These are phyloP conservation scores for Oscheius sp. DNA, from an alignment of 2,888 invertebrate genomes.

Conservation along the genomic window DNA sequence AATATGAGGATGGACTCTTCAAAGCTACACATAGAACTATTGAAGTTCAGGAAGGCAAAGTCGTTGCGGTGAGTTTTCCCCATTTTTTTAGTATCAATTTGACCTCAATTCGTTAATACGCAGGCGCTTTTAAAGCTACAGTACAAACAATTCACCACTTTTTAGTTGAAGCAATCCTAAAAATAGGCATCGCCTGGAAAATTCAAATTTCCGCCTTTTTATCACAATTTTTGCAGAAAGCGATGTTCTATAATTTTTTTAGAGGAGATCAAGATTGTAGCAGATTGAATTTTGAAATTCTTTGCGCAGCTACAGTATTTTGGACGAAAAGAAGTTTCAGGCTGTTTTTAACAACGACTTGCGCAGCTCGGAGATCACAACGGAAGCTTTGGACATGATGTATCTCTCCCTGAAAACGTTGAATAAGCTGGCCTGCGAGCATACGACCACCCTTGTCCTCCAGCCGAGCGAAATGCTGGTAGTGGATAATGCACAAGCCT, in stretches of 20 bases:
- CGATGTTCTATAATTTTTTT: no score
- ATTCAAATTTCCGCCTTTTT: no score
- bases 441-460: slow-evolving; percentile 42
- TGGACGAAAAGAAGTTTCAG: no score
- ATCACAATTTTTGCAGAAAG: no score
- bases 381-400: slow-evolving; percentile 47
- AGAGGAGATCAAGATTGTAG: neutral
- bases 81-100: no score
- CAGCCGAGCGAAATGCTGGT: slow-evolving; percentile 50
- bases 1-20: slow-evolving; percentile 55
- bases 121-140: no score
- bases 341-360: slow-evolving; percentile 58
- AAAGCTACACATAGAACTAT: slow-evolving; percentile 38
- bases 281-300: neutral
- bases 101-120: no score
- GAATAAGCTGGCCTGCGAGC: slow-evolving; percentile 49
- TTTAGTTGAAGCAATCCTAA: no score
- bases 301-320: neutral
- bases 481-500: slow-evolving; percentile 52
- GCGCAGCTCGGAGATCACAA: slow-evolving; percentile 54
- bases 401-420: slow-evolving; percentile 54
- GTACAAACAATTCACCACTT: no score
- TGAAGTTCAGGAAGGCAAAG: slow-evolving; percentile 38
- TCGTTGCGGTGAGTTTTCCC: slow-evolving; percentile 45
- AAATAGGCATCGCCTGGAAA: no score